Conservation (phyloP, 2,113 vertebrate genomes). For the Elephantulus edwardii region DNA sequence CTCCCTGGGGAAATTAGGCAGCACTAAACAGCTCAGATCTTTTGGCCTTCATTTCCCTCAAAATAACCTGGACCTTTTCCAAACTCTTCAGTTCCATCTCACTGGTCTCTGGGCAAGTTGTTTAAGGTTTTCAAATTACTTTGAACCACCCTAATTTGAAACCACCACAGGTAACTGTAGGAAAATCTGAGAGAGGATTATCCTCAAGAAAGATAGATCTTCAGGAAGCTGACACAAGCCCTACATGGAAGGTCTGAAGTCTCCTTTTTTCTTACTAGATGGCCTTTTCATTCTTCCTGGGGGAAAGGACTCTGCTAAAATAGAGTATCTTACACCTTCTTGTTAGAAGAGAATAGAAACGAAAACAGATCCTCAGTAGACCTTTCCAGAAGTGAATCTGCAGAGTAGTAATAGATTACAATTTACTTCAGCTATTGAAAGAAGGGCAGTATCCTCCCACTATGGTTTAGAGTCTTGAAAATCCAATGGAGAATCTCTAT, state of each 20-base stretch:
- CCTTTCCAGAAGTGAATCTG: neutral
- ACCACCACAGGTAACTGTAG: neutral
- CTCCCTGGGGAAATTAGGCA: conserved; percentile 47
- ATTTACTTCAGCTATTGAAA: too few species aligned
- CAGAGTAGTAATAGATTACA: neutral
- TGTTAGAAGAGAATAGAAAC: neutral
- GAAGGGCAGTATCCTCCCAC: too few species aligned
- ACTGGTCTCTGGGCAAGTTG: neutral
- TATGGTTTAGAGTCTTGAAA: too few species aligned
- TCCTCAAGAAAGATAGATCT: neutral
- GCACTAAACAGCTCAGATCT: conserved; percentile 10
- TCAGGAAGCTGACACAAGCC: neutral
- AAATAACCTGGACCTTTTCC: conserved; percentile 48
- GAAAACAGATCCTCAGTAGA: neutral
- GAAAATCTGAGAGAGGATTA: neutral
- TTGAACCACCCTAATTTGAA: conserved; percentile 53
- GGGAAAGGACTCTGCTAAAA: neutral
- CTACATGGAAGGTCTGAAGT: rapidly evolving
- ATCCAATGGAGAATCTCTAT: too few species aligned
- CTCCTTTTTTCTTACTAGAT: neutral
- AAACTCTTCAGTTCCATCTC: conserved; percentile 30
- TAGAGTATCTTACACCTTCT: neutral
- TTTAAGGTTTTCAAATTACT: neutral
- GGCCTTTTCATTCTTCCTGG: neutral
- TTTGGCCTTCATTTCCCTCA: conserved; percentile 26